phyloP scores from a whole-genome alignment of 2,113 vertebrate species.

The Eleginops maclovinus region DNA sequence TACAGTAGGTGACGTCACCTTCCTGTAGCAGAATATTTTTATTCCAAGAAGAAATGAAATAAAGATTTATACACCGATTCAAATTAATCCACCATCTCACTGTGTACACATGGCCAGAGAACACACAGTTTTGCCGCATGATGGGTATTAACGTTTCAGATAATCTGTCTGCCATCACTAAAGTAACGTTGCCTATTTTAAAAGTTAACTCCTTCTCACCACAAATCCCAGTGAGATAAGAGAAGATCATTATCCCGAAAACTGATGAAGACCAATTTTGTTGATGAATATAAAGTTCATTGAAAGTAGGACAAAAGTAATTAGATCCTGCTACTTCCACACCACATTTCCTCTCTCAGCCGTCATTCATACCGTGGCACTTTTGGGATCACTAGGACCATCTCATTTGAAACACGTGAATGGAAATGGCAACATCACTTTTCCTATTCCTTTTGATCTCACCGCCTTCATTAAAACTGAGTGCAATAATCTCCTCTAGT shows the following conservation, averaged over 20 bases:
- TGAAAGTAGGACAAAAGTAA: conserved; percentile 75
- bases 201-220: conserved; percentile 47
- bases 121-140: conserved; percentile 25
- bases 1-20: not conserved
- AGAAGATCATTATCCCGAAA: conserved; percentile 64
- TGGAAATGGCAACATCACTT: conserved; percentile 5
- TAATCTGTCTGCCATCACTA: conserved; percentile 43
- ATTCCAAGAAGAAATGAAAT: conserved; percentile 22
- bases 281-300: conserved; percentile 49
- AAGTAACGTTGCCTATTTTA: conserved; percentile 48
- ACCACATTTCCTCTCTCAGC: conserved; percentile 10
- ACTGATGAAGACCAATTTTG: conserved; percentile 45
- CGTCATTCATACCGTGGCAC: conserved; percentile 7
- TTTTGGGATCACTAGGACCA: not conserved
- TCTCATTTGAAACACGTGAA: conserved; percentile 23
- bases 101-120: conserved; percentile 43
- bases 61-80: conserved; percentile 18
- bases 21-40: not conserved
- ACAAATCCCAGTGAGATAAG: conserved; percentile 57
- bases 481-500: conserved; percentile 21
- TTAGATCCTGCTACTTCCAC: conserved; percentile 50
- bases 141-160: conserved; percentile 36
- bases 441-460: conserved; percentile 38
- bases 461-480: conserved; percentile 47
- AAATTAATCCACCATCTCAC: conserved; percentile 45